A percentile compares a stretch with the other conserved stretches of the same genome.
These are phyloP conservation scores for Platyura marginata DNA, from an alignment of 1,140 invertebrate species.

Conservation along the genomic window DNA sequence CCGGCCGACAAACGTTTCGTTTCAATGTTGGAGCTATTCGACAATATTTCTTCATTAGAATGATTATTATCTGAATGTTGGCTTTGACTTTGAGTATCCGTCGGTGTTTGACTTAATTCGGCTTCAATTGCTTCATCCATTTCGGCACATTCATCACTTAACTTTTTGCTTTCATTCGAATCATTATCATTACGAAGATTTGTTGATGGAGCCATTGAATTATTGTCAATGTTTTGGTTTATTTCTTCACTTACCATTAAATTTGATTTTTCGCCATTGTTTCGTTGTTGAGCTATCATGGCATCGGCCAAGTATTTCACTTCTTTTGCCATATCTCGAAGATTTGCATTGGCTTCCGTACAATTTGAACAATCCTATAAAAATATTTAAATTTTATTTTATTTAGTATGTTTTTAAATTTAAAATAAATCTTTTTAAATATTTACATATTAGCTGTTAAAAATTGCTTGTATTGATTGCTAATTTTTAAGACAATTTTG, in stretches of 20 bases:
- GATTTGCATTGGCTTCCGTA: constrained; percentile 15
- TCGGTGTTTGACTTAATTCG: neutral
- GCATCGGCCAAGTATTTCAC: constrained; percentile 19
- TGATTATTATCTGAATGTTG: no score
- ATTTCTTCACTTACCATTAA: constrained; percentile 16
- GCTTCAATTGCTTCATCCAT: neutral
- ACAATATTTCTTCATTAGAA: no score
- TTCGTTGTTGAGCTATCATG: no score
- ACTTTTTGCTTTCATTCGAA: neutral
- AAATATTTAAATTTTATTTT: no score
- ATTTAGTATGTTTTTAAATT: neutral
- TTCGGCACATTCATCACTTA: neutral
- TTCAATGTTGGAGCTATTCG: no score
- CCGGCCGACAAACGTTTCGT: no score
- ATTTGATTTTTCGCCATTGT: constrained; percentile 7
- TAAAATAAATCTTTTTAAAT: neutral
- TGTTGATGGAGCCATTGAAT: no score
- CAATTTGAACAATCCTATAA: constrained; percentile 12
- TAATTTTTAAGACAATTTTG: no score
- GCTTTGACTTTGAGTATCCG: neutral
- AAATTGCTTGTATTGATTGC: neutral
- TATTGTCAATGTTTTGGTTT: no score
- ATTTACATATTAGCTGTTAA: no score
- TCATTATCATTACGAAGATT: neutral
- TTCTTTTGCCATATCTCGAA: constrained; percentile 16